Evolutionary conservation across 2,797 vertebrate species (phyloP).

Genomic region (Bufotes viridis): DNA sequence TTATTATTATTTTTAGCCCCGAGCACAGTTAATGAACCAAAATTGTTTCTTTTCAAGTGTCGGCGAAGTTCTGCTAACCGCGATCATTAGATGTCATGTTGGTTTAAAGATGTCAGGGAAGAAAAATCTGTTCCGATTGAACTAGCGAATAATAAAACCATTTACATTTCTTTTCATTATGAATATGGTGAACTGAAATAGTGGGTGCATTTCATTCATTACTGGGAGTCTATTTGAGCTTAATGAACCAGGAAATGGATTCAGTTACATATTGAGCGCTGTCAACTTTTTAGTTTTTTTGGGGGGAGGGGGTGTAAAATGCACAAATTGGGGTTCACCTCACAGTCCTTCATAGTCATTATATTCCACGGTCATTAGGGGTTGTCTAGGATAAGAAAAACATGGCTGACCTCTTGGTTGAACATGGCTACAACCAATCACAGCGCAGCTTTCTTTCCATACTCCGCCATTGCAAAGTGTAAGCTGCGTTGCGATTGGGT

Average conservation of each 20-base stretch:
- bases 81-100: slow-evolving; percentile 62
- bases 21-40: slow-evolving; percentile 64
- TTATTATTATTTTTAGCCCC: slow-evolving; percentile 67
- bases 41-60: slow-evolving; percentile 66
- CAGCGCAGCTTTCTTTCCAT: too few species aligned
- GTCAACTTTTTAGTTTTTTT: neutral
- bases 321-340: slow-evolving; percentile 23
- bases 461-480: too few species aligned
- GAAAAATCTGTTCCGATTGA: slow-evolving; percentile 61
- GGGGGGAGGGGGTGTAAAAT: neutral
- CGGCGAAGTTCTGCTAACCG: slow-evolving; percentile 57
- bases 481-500: too few species aligned
- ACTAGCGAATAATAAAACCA: slow-evolving; percentile 61
- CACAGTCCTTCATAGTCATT: neutral
- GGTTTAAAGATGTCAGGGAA: slow-evolving; percentile 64
- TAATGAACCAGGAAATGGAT: slow-evolving; percentile 58
- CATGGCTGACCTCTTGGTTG: neutral
- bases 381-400: neutral
- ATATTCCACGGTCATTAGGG: neutral
- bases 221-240: slow-evolving; percentile 53
- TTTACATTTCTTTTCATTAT: slow-evolving; percentile 62
- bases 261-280: slow-evolving; percentile 42
- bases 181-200: slow-evolving; percentile 60
- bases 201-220: slow-evolving; percentile 55
- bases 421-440: neutral